Percentiles rank a stretch among this genome's conserved stretches.
Evolutionary conservation across 2,113 vertebrate genomes (phyloP).

Genomic region (Circaetus cinerascens): DNA sequence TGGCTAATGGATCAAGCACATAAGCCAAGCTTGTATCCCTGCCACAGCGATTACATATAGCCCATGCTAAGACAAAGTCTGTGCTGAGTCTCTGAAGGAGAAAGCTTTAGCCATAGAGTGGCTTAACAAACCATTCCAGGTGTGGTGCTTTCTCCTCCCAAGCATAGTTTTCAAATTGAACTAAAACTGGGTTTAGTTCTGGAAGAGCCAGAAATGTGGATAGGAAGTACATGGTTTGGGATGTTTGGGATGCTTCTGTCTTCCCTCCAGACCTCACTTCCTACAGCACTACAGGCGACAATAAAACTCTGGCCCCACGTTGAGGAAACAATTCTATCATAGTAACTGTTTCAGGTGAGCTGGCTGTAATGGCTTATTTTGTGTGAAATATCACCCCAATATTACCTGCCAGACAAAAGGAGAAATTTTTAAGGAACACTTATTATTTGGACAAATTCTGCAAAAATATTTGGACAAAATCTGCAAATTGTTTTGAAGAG

Average conservation of each 20-base stretch:
- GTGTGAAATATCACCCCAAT: not conserved
- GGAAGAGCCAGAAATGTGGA: not conserved
- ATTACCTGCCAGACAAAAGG: not conserved
- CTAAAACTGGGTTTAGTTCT: not conserved
- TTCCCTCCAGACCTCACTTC: not conserved
- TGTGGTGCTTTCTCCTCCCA: not conserved
- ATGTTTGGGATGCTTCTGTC: not conserved
- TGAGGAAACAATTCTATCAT: not conserved
- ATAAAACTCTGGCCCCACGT: rapidly evolving
- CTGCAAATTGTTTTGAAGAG: not conserved
- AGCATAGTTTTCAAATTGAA: not conserved
- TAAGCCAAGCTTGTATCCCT: not conserved
- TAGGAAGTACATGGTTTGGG: not conserved
- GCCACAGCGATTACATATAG: not conserved
- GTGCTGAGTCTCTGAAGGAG: not conserved
- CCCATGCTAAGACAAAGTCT: rapidly evolving
- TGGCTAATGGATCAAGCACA: not conserved
- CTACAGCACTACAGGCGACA: not conserved
- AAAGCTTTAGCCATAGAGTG: not conserved
- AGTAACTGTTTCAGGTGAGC: not conserved
- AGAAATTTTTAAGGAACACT: not conserved
- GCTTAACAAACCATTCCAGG: not conserved
- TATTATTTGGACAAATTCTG: not conserved
- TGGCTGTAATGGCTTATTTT: not conserved
- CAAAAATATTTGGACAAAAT: not conserved